Conservation (phyloP, 2,888 invertebrate genomes). For the Halocaridina rubra region DNA sequence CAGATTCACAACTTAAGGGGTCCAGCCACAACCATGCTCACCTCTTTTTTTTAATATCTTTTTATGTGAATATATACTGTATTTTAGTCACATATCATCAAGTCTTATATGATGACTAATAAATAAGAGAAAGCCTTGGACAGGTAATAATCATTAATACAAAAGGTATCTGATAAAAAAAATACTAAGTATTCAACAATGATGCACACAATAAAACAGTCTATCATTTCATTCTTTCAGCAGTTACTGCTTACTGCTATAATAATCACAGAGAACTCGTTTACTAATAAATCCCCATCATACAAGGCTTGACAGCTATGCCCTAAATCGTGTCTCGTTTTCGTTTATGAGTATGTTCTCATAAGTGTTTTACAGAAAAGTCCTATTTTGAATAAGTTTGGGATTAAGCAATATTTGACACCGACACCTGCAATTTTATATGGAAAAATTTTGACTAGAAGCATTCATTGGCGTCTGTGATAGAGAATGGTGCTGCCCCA, state of each 20-base stretch:
- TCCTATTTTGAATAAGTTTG: conserved; percentile 25
- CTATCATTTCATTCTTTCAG: neutral
- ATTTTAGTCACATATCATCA: conserved; percentile 1
- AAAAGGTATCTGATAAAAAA: conserved; percentile 1
- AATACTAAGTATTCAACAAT: neutral
- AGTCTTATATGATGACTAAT: conserved; percentile 19
- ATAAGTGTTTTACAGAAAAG: neutral
- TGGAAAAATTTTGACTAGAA: conserved; percentile 59
- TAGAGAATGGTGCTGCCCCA: conserved; percentile 37
- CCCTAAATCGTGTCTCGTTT: neutral
- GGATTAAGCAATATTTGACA: conserved; percentile 47
- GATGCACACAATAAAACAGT: neutral
- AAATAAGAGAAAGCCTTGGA: neutral
- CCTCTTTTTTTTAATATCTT: conserved; percentile 44
- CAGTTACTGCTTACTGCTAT: neutral
- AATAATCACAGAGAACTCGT: neutral
- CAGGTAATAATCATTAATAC: neutral
- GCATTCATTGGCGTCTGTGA: conserved; percentile 47
- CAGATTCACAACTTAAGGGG: conserved; percentile 55
- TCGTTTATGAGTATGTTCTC: neutral
- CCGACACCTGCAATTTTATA: conserved; percentile 55
- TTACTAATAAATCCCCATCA: neutral
- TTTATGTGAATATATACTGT: neutral
- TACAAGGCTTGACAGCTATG: conserved; percentile 11
- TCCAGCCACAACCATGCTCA: conserved; percentile 53